Evolutionary conservation across 2,797 vertebrate genomes (phyloP).

Genomic region (Propithecus deckenii): DNA sequence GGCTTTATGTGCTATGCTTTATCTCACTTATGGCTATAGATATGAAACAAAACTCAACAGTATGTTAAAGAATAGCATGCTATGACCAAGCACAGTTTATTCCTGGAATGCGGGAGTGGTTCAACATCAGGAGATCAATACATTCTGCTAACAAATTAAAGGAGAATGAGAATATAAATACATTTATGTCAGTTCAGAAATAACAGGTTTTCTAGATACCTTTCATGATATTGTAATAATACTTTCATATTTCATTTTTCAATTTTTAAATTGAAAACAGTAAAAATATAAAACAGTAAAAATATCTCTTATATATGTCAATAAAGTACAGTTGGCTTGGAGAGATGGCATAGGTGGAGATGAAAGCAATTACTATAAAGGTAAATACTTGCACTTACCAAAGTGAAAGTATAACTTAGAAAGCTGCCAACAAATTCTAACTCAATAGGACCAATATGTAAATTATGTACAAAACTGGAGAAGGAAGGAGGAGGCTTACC

Average conservation of each 20-base stretch:
- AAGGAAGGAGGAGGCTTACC: slow-evolving; percentile 85
- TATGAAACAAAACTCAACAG: neutral
- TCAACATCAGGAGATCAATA: neutral
- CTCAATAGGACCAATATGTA: neutral
- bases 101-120: neutral
- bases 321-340: neutral
- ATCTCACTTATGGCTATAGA: neutral
- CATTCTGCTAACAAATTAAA: neutral
- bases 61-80: neutral
- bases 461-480: neutral
- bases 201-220: slow-evolving; percentile 4
- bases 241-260: neutral
- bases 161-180: neutral
- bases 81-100: neutral
- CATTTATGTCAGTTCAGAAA: neutral
- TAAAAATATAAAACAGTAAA: neutral
- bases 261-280: neutral
- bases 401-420: neutral
- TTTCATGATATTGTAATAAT: slow-evolving; percentile 15
- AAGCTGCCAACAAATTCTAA: neutral
- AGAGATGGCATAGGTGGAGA: neutral
- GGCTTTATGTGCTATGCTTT: neutral
- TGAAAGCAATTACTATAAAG: neutral
- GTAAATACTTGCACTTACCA: neutral
- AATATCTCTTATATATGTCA: neutral